Evolutionary conservation across 2,797 vertebrate genomes (phyloP), one percentile per base, ranked within the genome.

Genomic region (Pteronotus mesoamericanus): DNA sequence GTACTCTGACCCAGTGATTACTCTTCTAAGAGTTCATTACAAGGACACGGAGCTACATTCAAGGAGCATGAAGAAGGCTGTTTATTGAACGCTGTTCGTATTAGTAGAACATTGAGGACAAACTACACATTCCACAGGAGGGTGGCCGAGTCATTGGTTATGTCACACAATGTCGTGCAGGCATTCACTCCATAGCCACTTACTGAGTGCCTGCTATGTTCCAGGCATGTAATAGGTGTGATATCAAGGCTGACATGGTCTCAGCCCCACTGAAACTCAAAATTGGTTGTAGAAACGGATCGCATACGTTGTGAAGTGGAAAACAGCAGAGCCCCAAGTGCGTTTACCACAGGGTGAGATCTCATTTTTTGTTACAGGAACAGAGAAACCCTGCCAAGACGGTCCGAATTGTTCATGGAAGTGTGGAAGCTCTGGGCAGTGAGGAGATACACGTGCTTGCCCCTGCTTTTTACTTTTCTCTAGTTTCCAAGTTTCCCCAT

Each of bases 121-220:
- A 55, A 9, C 6, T 34, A 51, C 51, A 9, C 37, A 32, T 32
- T 34, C 32, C 8, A 16, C 9, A 57, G 39, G 6, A 68, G n/a
- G 9, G 59, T 26, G 42, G 16, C n/a, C 1, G 19, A 14, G 32
- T 39, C 21, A 1, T 19, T 5, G 24, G 34, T 9, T 18, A 1
- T 0, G 42, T 6, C 32, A 10, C 4, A 12, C 1, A n/a, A 32
- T 6, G 9, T 32, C 9, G 0, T 4, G 0, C 8, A 9, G 3
- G 14, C 2, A 2, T 37, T 37, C 37, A 48, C 12, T 11, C 24
- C 44, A 2, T 5, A 22, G 5, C 18, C 29, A 3, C n/a, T 79
- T 75, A 19, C 32, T 9, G 59, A 79, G 71, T 3, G 6, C 32
- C 82, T 46, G 10, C 86, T 85, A 0, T 11, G 77, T 46, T 53